Conservation (phyloP, 2,888 invertebrate genomes). For the Metallyticus violacea region DNA sequence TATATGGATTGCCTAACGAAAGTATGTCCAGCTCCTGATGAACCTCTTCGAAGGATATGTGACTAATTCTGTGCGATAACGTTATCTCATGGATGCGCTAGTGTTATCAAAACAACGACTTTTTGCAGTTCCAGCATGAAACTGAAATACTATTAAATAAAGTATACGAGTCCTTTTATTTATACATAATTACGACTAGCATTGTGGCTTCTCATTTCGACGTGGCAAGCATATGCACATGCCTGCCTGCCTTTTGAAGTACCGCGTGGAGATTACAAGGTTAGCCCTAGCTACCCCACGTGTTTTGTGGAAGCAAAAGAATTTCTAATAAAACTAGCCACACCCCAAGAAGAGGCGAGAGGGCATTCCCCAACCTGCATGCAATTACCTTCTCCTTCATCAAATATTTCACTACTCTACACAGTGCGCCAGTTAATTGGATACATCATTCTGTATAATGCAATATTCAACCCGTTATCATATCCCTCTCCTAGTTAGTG, state of each 20-base stretch:
- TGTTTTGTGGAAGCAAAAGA: neutral
- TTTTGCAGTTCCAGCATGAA: too few relatives aligned
- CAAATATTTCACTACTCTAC: neutral
- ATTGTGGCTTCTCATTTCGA: neutral
- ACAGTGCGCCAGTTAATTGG: neutral
- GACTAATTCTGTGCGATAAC: too few relatives aligned
- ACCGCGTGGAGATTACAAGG: neutral
- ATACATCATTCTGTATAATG: neutral
- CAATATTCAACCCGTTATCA: neutral
- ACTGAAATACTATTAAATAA: too few relatives aligned
- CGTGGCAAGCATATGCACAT: neutral
- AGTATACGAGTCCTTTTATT: too few relatives aligned
- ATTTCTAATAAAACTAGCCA: neutral
- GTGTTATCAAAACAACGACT: too few relatives aligned
- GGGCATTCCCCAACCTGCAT: neutral
- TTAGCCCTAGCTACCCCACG: neutral
- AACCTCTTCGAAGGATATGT: too few relatives aligned
- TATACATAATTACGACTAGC: neutral
- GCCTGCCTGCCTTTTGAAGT: neutral
- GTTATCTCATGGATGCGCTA: too few relatives aligned
- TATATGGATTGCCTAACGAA: too few relatives aligned
- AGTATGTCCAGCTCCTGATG: too few relatives aligned
- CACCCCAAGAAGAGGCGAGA: neutral
- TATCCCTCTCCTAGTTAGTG: too few relatives aligned
- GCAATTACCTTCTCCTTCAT: slow-evolving; percentile 4